Percentiles rank a stretch among this genome's conserved stretches.
phyloP scores from a whole-genome alignment of 37 sponge, comb jelly and placozoan species.

The Ianthella basta region DNA sequence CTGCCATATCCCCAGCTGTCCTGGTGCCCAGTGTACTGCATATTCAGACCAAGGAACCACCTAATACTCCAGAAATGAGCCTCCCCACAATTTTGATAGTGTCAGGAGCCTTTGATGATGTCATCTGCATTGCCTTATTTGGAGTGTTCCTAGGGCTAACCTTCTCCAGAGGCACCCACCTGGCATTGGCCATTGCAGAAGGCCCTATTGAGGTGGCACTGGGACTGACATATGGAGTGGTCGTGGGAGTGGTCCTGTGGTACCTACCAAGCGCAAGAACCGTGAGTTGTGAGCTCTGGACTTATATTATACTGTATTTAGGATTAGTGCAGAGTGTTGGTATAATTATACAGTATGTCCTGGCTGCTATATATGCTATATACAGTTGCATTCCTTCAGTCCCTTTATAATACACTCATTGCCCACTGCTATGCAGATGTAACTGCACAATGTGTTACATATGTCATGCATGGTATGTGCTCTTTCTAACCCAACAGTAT shows the following conservation, averaged over 20 bases:
- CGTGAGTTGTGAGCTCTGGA: constrained; percentile 44
- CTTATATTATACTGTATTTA: no score
- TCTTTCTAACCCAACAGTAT: no score
- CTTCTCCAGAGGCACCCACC: constrained; percentile 36
- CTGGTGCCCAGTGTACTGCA: constrained; percentile 76
- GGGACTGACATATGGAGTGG: constrained; percentile 75
- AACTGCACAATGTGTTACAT: no score
- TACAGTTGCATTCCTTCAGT: no score
- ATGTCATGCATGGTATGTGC: no score
- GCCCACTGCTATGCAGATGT: no score
- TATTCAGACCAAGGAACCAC: constrained; percentile 47
- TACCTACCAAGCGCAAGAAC: constrained; percentile 60
- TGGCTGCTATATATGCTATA: no score
- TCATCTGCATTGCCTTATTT: constrained; percentile 87
- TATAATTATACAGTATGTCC: no score
- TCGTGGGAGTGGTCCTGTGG: constrained; percentile 86
- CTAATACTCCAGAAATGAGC: constrained; percentile 31
- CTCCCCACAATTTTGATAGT: constrained; percentile 87
- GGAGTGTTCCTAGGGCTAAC: constrained; percentile 78
- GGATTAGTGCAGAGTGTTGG: no score
- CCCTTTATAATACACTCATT: no score
- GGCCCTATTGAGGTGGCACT: constrained; percentile 85
- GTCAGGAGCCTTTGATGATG: constrained; percentile 89
- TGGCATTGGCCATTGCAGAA: constrained; percentile 74
- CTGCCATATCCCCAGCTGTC: constrained; percentile 92